Percentiles rank a stretch among this genome's conserved stretches.
Evolutionary conservation across 92 coral and sea anemone genomes (phyloP).

Genomic region (Phymanthus crucifer): DNA sequence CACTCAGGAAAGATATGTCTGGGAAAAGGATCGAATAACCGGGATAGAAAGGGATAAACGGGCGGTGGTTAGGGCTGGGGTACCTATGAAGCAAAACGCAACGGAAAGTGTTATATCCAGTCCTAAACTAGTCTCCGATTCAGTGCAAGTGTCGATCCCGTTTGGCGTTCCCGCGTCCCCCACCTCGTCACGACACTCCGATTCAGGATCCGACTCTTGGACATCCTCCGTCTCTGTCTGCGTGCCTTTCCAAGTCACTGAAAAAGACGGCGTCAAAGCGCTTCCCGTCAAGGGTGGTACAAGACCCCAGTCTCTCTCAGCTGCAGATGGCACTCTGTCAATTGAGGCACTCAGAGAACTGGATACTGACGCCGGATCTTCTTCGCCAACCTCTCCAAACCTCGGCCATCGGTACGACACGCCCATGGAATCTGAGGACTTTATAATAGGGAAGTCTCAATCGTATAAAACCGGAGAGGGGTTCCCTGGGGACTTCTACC

Average conservation of each 20-base stretch:
- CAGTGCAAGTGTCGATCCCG: slow-evolving; percentile 68
- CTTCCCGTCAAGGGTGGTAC: slow-evolving; percentile 20
- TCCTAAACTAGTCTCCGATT: slow-evolving; percentile 53
- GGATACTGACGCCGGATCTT: background rate
- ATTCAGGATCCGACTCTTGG: slow-evolving; percentile 55
- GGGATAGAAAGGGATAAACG: slow-evolving; percentile 18
- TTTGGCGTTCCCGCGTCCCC: slow-evolving; percentile 73
- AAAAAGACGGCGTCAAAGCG: slow-evolving; percentile 43
- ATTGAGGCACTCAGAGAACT: slow-evolving; percentile 25
- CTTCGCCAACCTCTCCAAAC: background rate
- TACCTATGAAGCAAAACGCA: slow-evolving; percentile 16
- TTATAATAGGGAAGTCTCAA: background rate
- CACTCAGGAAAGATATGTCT: slow-evolving; percentile 14
- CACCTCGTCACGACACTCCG: slow-evolving; percentile 30
- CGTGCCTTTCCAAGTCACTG: slow-evolving; percentile 84
- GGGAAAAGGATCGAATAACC: slow-evolving; percentile 24
- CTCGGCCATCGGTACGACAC: background rate
- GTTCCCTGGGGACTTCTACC: background rate
- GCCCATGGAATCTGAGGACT: slow-evolving; percentile 2
- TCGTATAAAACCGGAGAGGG: background rate
- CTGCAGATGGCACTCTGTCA: slow-evolving; percentile 17
- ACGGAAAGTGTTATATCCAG: background rate
- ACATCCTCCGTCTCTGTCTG: slow-evolving; percentile 79
- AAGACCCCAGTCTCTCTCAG: slow-evolving; percentile 36
- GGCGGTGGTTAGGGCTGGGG: slow-evolving; percentile 30